These are phyloP conservation scores for Magallana ariakensis DNA, from an alignment of 1,140 invertebrate genomes.

Conservation along the genomic window DNA sequence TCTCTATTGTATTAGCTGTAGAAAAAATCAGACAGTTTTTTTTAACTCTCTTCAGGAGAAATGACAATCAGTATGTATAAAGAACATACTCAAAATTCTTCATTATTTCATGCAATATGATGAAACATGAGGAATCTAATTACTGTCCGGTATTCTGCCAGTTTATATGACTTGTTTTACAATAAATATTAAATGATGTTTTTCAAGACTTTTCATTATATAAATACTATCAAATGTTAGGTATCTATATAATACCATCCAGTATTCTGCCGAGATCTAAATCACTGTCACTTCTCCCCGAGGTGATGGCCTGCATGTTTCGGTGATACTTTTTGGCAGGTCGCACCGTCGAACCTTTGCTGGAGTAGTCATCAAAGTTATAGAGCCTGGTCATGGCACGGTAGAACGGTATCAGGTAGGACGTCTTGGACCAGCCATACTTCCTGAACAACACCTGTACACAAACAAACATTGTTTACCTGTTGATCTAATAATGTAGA, in stretches of 20 bases:
- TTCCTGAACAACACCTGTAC: constrained; percentile 76
- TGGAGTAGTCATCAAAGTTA: constrained; percentile 78
- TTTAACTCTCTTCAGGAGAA: no score
- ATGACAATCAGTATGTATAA: no score
- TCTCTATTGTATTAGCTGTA: constrained; percentile 66
- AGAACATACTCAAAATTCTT: no score
- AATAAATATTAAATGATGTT: no score
- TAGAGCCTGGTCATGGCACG: constrained; percentile 67
- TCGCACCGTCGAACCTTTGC: constrained; percentile 76
- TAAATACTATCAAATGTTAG: no score
- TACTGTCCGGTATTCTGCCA: constrained; percentile 66
- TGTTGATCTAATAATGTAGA: background rate
- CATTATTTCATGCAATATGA: background rate
- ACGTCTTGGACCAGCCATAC: constrained; percentile 76
- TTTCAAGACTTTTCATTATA: no score
- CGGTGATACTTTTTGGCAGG: constrained; percentile 75
- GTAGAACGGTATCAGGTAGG: constrained; percentile 73
- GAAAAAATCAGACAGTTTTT: constrained; percentile 11
- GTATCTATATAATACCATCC: no score
- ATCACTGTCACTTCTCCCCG: constrained; percentile 25
- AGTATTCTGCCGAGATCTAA: constrained; percentile 58
- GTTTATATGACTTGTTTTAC: no score
- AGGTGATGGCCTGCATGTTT: constrained; percentile 63
- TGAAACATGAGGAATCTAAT: no score
- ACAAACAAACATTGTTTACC: background rate